Base-by-base conservation (phyloP, 1,140 invertebrate species). In the Hylyphantes graminicola region DNA sequence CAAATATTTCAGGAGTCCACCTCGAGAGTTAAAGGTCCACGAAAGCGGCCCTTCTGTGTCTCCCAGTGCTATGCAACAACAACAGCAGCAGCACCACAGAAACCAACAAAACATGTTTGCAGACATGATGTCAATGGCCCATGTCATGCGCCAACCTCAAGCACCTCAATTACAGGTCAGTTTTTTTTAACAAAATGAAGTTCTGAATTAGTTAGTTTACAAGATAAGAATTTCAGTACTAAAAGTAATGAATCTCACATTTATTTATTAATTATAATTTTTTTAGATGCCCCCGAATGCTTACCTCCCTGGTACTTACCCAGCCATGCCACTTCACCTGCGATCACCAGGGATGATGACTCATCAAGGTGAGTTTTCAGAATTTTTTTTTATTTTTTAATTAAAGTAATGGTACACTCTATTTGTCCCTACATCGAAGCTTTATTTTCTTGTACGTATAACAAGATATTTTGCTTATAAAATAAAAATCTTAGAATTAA, bases 181-280 rank as follows among this genome's bases (percentile, higher is more conserved):
- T 19, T 57, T 87, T 8, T 87, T 88, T 17, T 4, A 35, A 35
- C 13, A 12, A 12, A 63, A 2, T 12, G 2, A 17, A 19, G 59
- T 35, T 35, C 5, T 35, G 35, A 35, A 35, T 2, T 35, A n/a
- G 35, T 35, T 35, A 35, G 35, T 35, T 35, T 35, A 35, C 35
- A 35, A 35, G 35, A 35, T 35, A 35, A 35, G 35, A 35, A 35
- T 35, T 35, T 35, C 1, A 35, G 35, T 35, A 35, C 2, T 35
- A 35, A 35, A 5, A 35, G 35, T 2, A 35, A 35, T 35, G 1
- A 35, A 35, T 35, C 35, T 35, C 2, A 35, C 1, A 59, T 57
- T 15, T 88, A 86, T 83, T 88, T 88, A 13, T 88, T 87, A 83
- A 84, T 88, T 78, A 85, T 86, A 50, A 85, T 89, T 67, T 80